phyloP scores from a whole-genome alignment of 2,888 invertebrate genomes.

The Diaphora mendica region DNA sequence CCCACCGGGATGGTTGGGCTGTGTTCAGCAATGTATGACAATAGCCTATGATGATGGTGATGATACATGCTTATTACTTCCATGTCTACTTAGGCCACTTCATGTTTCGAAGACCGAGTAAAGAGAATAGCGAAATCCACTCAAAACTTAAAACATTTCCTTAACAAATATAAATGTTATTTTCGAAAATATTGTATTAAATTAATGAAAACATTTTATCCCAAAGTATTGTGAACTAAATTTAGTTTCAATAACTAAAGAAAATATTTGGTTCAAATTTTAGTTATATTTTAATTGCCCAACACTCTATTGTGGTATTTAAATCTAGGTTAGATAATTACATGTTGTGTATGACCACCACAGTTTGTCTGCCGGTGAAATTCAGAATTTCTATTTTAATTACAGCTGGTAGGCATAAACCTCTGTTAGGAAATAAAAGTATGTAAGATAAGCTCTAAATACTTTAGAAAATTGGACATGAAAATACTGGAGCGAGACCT shows the following conservation, averaged over 20 bases:
- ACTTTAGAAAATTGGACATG: slow-evolving; percentile 2
- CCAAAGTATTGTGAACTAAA: neutral
- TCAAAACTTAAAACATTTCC: too few species aligned
- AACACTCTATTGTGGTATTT: neutral
- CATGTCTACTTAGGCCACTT: too few species aligned
- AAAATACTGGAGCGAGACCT: slow-evolving; percentile 12
- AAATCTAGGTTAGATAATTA: neutral
- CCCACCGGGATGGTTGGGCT: neutral
- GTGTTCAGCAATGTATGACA: too few species aligned
- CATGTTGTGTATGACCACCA: neutral
- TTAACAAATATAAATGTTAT: neutral
- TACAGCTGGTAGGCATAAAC: neutral
- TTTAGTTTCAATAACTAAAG: neutral
- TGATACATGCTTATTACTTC: too few species aligned
- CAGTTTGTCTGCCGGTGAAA: neutral
- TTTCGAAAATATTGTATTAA: neutral
- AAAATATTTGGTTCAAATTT: neutral
- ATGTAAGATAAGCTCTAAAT: slow-evolving; percentile 13
- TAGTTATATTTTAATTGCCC: neutral
- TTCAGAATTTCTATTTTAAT: slow-evolving; percentile 2
- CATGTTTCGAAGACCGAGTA: too few species aligned
- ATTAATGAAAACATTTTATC: neutral
- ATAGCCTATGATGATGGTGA: too few species aligned
- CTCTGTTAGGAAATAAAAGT: neutral
- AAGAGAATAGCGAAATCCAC: too few species aligned